phyloP scores from a whole-genome alignment of 2,113 vertebrate genomes.

The Coptodon rendalli region DNA sequence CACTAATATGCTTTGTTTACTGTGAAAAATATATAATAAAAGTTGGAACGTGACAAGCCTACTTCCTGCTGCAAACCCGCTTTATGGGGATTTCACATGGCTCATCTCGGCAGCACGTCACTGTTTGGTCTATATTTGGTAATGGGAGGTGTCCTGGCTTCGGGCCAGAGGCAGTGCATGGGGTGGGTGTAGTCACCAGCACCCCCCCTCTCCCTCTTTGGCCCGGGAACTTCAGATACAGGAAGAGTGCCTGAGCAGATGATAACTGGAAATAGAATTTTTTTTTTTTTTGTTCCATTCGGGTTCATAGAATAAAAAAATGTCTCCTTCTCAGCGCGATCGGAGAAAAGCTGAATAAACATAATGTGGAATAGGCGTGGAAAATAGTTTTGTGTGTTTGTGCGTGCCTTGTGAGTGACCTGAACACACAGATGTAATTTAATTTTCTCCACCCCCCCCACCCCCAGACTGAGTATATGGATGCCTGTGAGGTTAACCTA shows the following conservation, averaged over 20 bases:
- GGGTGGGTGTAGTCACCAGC: slow-evolving; percentile 52
- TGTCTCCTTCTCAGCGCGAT: not conserved
- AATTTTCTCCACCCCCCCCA: not conserved
- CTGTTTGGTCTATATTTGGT: slow-evolving; percentile 70
- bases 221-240: slow-evolving; percentile 2
- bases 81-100: slow-evolving; percentile 71
- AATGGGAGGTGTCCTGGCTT: slow-evolving; percentile 63
- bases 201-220: not conserved
- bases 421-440: not conserved
- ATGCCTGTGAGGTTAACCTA: slow-evolving; percentile 75
- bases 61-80: slow-evolving; percentile 64
- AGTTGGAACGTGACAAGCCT: not conserved
- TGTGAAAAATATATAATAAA: not conserved
- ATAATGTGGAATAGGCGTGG: not conserved
- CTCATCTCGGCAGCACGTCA: slow-evolving; percentile 60
- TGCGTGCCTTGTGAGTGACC: not conserved
- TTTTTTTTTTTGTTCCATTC: not conserved
- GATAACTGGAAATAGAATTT: not conserved
- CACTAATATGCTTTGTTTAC: not conserved
- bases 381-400: not conserved
- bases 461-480: slow-evolving; percentile 76
- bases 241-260: slow-evolving; percentile 3
- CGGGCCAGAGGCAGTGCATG: slow-evolving; percentile 39
- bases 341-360: not conserved
- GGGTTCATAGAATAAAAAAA: not conserved